phyloP scores from a whole-genome alignment of 2,797 vertebrate genomes.

The Anguilla anguilla region DNA sequence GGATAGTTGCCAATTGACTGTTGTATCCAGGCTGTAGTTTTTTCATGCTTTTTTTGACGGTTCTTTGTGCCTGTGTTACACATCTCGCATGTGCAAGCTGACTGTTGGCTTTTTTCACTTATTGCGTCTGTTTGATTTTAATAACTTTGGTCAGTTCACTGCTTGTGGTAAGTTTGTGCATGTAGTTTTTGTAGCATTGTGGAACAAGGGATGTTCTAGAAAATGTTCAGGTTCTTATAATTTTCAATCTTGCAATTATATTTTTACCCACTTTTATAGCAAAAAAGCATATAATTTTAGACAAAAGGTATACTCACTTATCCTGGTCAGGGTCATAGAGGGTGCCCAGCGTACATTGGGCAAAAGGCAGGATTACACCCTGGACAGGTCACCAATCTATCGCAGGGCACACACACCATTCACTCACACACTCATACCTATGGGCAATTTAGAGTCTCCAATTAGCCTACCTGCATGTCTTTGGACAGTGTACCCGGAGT shows the following conservation, averaged over 20 bases:
- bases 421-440: no score
- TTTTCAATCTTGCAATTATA: not conserved
- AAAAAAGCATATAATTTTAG: not conserved
- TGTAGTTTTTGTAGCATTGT: slow-evolving; percentile 49
- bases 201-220: slow-evolving; percentile 34
- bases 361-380: no score
- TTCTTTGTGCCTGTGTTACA: slow-evolving; percentile 34
- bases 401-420: no score
- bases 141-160: slow-evolving; percentile 79
- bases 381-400: no score
- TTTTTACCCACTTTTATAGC: not conserved
- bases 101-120: slow-evolving; percentile 42
- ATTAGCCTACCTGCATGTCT: no score
- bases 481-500: no score
- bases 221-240: not conserved
- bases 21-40: not conserved
- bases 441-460: no score
- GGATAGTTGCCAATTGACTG: not conserved
- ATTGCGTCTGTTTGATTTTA: slow-evolving; percentile 68
- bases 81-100: not conserved
- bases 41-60: slow-evolving; percentile 28
- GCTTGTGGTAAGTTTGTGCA: slow-evolving; percentile 78
- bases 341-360: not conserved
- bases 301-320: not conserved
- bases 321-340: no score